Percentiles rank a stretch among this genome's conserved stretches.
phyloP scores from a whole-genome alignment of 2,888 invertebrate genomes.

The Arge pagana region DNA sequence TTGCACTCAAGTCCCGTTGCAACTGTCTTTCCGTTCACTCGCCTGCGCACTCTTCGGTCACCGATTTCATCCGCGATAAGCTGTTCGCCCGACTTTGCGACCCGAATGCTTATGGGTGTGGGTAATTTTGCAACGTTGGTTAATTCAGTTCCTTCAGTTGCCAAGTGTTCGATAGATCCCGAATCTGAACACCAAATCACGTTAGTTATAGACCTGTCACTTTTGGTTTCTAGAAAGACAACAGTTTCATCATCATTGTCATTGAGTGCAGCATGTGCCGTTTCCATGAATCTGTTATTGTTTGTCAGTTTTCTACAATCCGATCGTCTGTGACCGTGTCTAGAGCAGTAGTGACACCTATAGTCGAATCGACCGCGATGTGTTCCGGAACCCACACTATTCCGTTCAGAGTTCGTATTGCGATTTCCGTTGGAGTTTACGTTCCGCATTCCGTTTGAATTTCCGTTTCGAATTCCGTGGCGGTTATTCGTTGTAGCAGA shows the following conservation, averaged over 20 bases:
- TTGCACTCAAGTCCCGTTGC: constrained; percentile 31
- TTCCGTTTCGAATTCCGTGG: no score
- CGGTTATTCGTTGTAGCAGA: no score
- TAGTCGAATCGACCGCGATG: constrained; percentile 12
- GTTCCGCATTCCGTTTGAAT: no score
- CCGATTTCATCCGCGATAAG: constrained; percentile 23
- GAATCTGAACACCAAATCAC: constrained; percentile 36
- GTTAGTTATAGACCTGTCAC: neutral
- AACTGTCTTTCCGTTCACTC: constrained; percentile 16
- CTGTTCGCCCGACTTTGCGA: constrained; percentile 30
- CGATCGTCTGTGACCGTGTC: constrained; percentile 22
- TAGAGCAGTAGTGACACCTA: constrained; percentile 25
- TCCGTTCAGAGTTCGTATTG: no score
- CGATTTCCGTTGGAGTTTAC: no score
- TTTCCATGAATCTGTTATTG: neutral
- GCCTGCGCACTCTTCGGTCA: no score
- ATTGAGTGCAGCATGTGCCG: no score
- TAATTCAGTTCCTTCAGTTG: constrained; percentile 17
- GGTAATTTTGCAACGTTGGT: constrained; percentile 26
- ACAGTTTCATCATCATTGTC: no score
- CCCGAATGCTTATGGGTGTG: constrained; percentile 30
- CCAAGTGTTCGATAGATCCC: constrained; percentile 36
- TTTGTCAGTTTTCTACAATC: constrained; percentile 19
- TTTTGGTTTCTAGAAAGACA: neutral
- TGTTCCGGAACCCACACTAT: no score